These are phyloP conservation scores for Mesocricetus auratus DNA, from an alignment of 2,113 vertebrate species.

Conservation along the genomic window DNA sequence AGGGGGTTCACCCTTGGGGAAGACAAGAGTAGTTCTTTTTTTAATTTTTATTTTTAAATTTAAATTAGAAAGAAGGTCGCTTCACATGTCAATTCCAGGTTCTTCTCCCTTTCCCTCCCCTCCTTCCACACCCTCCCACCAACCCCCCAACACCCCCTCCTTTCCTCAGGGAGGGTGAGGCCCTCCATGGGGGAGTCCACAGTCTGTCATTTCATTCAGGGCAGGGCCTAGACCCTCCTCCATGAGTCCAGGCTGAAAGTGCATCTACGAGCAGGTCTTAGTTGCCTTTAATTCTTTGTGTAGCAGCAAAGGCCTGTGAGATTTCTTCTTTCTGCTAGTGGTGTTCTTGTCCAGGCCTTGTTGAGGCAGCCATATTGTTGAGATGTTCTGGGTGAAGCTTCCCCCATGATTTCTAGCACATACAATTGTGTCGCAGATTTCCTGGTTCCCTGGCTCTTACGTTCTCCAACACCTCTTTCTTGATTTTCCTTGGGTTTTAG, in stretches of 20 bases:
- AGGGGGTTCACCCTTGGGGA: background rate
- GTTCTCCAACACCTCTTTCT: background rate
- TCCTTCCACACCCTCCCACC: too few species aligned
- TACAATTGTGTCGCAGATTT: background rate
- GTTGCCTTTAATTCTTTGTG: background rate
- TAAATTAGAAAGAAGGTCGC: too few species aligned
- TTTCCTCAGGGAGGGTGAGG: too few species aligned
- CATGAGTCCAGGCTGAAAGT: too few species aligned
- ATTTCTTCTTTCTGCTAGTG: background rate
- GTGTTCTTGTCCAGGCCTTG: background rate
- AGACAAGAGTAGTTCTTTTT: background rate
- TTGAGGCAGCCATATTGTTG: background rate
- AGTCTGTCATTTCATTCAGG: too few species aligned
- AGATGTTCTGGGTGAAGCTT: background rate
- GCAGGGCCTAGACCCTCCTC: too few species aligned
- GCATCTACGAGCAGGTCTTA: too few species aligned
- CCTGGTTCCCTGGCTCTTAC: background rate
- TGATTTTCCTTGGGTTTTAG: background rate
- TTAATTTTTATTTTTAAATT: too few species aligned
- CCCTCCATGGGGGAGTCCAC: too few species aligned
- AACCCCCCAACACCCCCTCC: too few species aligned
- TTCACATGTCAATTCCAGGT: too few species aligned
- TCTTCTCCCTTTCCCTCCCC: too few species aligned
- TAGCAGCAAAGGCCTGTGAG: background rate
- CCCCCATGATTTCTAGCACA: background rate